Evolutionary conservation across 2,113 vertebrate genomes (phyloP).

Genomic region (Passer domesticus): DNA sequence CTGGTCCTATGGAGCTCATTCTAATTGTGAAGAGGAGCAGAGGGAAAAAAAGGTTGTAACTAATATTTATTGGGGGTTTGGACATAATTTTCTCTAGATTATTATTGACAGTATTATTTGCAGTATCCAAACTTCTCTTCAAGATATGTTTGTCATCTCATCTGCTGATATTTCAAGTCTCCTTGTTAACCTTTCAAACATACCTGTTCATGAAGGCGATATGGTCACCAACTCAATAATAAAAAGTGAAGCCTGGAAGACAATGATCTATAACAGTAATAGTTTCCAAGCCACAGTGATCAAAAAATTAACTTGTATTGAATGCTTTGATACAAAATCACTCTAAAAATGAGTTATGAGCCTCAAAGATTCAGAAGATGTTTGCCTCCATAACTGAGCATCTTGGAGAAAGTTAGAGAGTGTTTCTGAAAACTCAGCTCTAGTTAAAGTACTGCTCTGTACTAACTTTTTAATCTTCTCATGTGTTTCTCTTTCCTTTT

Average conservation of each 20-base stretch:
- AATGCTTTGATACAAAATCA: neutral
- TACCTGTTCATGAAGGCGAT: neutral
- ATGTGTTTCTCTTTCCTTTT: neutral
- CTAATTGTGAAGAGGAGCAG: neutral
- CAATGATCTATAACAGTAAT: neutral
- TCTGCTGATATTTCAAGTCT: neutral
- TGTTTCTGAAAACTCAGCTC: neutral
- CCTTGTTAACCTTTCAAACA: neutral
- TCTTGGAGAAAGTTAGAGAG: neutral
- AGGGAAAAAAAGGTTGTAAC: neutral
- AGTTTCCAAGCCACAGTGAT: neutral
- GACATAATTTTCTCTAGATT: neutral
- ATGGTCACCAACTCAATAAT: fast-evolving
- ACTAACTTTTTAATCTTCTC: neutral
- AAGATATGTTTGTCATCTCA: neutral
- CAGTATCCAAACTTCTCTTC: neutral
- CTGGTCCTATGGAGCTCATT: neutral
- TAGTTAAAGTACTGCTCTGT: neutral
- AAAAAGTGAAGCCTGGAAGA: neutral
- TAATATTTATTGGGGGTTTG: neutral
- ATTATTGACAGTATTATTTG: neutral
- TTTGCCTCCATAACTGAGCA: neutral
- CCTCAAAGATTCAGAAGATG: neutral
- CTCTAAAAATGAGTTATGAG: neutral
- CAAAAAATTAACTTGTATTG: neutral